Evolutionary conservation across 2,113 vertebrate species (phyloP), one percentile per base, ranked within the genome.

Genomic region (Tricholaema leucomelas): DNA sequence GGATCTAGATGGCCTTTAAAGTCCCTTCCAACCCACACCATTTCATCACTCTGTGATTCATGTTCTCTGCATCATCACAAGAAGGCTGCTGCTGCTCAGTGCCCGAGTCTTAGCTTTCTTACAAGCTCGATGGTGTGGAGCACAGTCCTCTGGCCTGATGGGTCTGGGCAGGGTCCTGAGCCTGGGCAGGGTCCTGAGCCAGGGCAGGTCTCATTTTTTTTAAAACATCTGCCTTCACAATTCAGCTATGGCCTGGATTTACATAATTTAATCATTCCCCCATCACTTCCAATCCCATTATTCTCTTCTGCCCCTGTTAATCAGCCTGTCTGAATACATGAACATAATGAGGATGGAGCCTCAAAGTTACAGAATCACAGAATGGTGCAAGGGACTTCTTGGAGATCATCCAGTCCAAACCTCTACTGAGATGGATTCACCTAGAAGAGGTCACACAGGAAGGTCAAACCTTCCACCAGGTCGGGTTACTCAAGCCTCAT

Each of bases 61-160:
- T 42, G 40, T 42, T 42, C 40, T 42, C 12, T 15, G 11, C 12
- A 11, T 42, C 40, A 42, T 42, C 40, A 42, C 40, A 42, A 42
- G 40, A 42, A 42, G 15, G 40, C 31, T 12, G 52, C 60, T 50
- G 59, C 73, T 42, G 50, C 54, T 52, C 40, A 1, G 31, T 6
- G 25, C 7, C 74, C 4, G 0, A 20, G 28, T 9, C 15, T 48
- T 3, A 0, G 6, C 8, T 18, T 14, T 23, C 38, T 21, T 12
- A 12, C 56, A 7, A 17, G 6, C 21, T n/a, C 2, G 2, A 27
- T 6, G 44, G 20, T 17, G 21, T 3, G 20, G 36, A 8, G 3
- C 5, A 3, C 10, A 1, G 3, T 30, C 50, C 28, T 24, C 5
- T 1, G 0, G 31, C 35, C 63, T 36, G 64, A 23, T 35, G 73